These are phyloP conservation scores for Taeniopygia guttata DNA, from an alignment of 2,797 vertebrate species.

Conservation along the genomic window DNA sequence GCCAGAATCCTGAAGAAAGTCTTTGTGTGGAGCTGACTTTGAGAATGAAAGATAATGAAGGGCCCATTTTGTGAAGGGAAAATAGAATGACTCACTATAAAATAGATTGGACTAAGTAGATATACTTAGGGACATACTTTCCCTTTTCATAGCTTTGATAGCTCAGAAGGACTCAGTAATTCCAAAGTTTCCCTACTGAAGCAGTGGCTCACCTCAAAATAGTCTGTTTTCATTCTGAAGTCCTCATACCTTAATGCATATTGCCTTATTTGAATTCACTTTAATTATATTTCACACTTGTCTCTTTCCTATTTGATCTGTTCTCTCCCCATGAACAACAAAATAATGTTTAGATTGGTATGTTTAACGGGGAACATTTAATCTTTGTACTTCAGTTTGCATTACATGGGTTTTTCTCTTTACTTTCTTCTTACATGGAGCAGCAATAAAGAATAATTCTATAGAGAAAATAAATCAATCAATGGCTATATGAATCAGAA, in stretches of 20 bases:
- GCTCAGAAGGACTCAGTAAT: not conserved
- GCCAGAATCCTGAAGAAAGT: not conserved
- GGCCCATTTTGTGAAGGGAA: not conserved
- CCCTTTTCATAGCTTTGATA: not conserved
- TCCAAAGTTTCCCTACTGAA: not conserved
- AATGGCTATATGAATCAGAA: not conserved
- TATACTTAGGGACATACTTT: not conserved
- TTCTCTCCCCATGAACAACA: not conserved
- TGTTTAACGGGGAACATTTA: not conserved
- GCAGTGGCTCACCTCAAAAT: not conserved
- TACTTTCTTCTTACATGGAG: not conserved
- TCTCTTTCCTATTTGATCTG: not conserved
- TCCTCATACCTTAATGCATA: not conserved
- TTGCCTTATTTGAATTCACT: not conserved
- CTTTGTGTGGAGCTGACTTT: not conserved
- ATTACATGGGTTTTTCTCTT: not conserved
- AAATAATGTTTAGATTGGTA: not conserved
- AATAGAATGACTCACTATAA: conserved; percentile 15
- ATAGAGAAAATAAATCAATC: not conserved
- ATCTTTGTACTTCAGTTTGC: not conserved
- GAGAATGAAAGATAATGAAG: conserved; percentile 24
- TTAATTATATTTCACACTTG: not conserved
- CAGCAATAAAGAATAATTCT: not conserved
- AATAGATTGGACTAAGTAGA: not conserved
- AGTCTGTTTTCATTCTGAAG: not conserved